phyloP scores from a whole-genome alignment of 1,140 invertebrate species.

The Eueides isabella region DNA sequence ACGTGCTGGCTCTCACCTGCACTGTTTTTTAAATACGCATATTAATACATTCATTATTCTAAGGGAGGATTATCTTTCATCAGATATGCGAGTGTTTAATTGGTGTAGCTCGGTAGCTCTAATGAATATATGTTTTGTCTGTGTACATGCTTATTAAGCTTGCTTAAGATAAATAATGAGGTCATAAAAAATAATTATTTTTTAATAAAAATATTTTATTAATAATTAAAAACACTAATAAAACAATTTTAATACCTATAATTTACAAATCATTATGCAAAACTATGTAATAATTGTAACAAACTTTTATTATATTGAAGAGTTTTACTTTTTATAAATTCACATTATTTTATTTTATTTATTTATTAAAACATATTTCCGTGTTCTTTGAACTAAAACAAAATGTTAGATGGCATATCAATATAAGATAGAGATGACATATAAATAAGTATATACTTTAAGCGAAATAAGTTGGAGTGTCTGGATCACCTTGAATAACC shows the following conservation, averaged over 20 bases:
- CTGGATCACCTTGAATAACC: too few species aligned
- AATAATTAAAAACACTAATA: neutral
- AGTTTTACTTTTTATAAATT: neutral
- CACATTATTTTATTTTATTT: neutral
- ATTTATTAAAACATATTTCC: neutral
- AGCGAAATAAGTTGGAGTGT: too few species aligned
- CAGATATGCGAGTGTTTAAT: neutral
- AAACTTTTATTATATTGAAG: neutral
- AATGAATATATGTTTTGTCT: too few species aligned
- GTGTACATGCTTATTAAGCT: too few species aligned
- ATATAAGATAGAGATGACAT: too few species aligned
- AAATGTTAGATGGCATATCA: neutral
- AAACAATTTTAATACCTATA: neutral
- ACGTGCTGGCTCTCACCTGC: constrained; percentile 52
- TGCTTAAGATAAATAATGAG: too few species aligned
- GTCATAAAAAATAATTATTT: too few species aligned
- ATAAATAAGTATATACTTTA: neutral
- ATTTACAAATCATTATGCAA: neutral
- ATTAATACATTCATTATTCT: neutral
- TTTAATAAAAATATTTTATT: too few species aligned
- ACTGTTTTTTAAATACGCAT: neutral
- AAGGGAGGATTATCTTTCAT: neutral
- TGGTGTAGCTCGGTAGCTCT: too few species aligned
- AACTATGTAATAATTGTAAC: neutral
- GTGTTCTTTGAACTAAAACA: neutral